A percentile compares a stretch with the other conserved stretches of the same genome.
These are phyloP conservation scores for Brachionus rubens DNA, from an alignment of 1,140 invertebrate species.

Conservation along the genomic window DNA sequence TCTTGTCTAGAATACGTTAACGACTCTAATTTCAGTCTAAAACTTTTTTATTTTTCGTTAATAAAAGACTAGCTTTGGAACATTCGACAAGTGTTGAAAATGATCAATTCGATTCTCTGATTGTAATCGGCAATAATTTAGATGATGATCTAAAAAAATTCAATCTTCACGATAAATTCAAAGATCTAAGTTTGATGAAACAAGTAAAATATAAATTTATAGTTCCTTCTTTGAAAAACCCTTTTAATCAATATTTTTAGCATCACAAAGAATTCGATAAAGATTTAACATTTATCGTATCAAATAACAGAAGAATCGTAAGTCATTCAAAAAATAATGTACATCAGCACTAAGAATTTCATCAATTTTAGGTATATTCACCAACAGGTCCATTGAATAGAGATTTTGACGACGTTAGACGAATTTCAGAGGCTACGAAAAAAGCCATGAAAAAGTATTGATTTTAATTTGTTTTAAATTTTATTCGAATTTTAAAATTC, in stretches of 20 bases:
- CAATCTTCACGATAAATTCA: constrained; percentile 15
- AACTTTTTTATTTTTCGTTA: too few species aligned
- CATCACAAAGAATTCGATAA: constrained; percentile 44
- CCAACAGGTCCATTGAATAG: constrained; percentile 44
- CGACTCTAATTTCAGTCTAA: too few species aligned
- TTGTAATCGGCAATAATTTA: constrained; percentile 15
- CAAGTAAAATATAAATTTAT: neutral
- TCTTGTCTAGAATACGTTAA: too few species aligned
- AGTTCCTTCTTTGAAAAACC: neutral
- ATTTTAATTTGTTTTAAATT: neutral
- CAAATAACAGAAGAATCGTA: constrained; percentile 33
- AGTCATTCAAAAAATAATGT: neutral
- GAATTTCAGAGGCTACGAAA: constrained; percentile 30
- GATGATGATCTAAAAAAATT: constrained; percentile 33
- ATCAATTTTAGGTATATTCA: neutral
- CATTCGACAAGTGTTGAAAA: neutral
- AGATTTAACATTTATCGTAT: constrained; percentile 36
- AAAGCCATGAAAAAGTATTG: constrained; percentile 38
- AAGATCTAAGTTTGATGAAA: constrained; percentile 21
- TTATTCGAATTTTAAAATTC: neutral
- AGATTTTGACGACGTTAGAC: constrained; percentile 43
- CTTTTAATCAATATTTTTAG: neutral
- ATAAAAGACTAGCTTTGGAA: neutral
- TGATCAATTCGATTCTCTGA: neutral
- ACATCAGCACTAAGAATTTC: neutral